Evolutionary conservation across 2,888 invertebrate genomes (phyloP).

Genomic region (Himalopsyche tibetana): DNA sequence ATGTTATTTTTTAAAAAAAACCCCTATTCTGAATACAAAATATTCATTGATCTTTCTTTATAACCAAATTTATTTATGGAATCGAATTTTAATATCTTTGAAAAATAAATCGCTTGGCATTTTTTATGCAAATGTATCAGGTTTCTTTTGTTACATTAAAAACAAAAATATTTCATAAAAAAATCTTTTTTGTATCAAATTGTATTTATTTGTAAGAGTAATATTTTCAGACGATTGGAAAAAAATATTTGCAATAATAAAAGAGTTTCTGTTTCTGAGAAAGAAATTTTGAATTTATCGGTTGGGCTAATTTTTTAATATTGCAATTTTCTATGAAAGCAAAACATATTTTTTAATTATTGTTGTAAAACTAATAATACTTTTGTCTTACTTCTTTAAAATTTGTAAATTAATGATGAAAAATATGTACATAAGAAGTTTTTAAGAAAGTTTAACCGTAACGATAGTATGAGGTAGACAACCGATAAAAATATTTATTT

Average conservation of each 20-base stretch:
- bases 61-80: not conserved
- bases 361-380: too few species aligned
- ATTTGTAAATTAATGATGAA: too few species aligned
- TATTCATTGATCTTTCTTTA: not conserved
- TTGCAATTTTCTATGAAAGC: too few species aligned
- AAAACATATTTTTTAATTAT: too few species aligned
- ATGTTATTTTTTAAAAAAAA: too few species aligned
- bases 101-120: not conserved
- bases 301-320: too few species aligned
- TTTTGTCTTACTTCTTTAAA: too few species aligned
- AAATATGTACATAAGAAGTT: too few species aligned
- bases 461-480: too few species aligned
- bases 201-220: not conserved
- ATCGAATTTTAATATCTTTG: not conserved
- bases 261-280: not conserved
- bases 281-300: not conserved
- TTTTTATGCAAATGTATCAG: conserved; percentile 9
- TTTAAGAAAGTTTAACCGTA: too few species aligned
- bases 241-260: not conserved
- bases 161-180: not conserved
- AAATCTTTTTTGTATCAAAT: not conserved
- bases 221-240: not conserved
- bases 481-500: too few species aligned
- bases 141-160: conserved; percentile 8
- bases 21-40: too few species aligned